These are phyloP conservation scores for Theretra japonica DNA, from an alignment of 2,888 invertebrate genomes.

Conservation along the genomic window DNA sequence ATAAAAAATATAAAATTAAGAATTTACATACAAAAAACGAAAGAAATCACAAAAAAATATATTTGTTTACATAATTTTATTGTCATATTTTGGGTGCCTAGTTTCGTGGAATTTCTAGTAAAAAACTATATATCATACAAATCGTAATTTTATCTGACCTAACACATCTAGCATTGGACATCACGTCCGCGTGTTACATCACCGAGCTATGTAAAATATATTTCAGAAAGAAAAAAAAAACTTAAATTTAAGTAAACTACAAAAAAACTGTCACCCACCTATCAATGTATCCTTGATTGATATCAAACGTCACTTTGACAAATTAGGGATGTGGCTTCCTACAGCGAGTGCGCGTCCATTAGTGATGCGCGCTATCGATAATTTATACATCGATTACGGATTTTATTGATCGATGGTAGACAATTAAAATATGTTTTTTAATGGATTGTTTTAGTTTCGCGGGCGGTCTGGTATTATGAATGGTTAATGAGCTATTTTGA, in stretches of 20 bases:
- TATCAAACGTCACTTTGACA: slow-evolving; percentile 81
- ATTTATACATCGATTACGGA: slow-evolving; percentile 62
- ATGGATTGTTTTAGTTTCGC: slow-evolving; percentile 23
- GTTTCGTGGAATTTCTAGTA: too few species aligned
- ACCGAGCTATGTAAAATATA: background rate
- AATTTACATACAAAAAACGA: too few species aligned
- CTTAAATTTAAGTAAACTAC: background rate
- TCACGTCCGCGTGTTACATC: too few species aligned
- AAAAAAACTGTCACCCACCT: slow-evolving; percentile 48
- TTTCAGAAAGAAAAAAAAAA: slow-evolving; percentile 4
- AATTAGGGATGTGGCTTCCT: slow-evolving; percentile 78
- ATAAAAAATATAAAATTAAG: too few species aligned
- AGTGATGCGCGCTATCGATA: slow-evolving; percentile 69
- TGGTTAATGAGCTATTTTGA: slow-evolving; percentile 20
- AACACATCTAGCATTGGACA: background rate
- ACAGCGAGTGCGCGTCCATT: slow-evolving; percentile 65
- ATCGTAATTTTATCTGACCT: background rate
- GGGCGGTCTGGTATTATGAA: slow-evolving; percentile 21
- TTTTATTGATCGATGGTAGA: slow-evolving; percentile 50
- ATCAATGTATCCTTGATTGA: slow-evolving; percentile 71
- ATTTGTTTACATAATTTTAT: too few species aligned
- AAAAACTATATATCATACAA: too few species aligned
- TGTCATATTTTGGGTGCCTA: too few species aligned
- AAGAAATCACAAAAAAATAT: too few species aligned
- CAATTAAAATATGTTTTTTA: slow-evolving; percentile 48